A percentile compares a stretch with the other conserved stretches of the same genome.
Evolutionary conservation across 2,888 invertebrate species (phyloP).

Genomic region (Drosophila melanocephala): DNA sequence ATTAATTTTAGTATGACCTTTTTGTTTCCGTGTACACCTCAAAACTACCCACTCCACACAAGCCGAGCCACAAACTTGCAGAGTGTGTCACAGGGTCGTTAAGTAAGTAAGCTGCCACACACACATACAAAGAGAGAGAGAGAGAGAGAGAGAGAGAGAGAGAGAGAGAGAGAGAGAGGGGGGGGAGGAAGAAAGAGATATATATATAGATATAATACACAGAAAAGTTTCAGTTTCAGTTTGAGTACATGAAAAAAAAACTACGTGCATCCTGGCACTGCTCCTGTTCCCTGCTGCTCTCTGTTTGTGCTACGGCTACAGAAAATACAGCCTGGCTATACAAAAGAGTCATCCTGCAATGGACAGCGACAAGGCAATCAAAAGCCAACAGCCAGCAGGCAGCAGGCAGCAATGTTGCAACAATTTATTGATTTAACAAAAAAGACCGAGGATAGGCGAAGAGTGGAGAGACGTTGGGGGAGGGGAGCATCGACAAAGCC

Average conservation of each 20-base stretch:
- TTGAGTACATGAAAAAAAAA: slow-evolving; percentile 58
- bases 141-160: neutral
- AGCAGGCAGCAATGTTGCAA: slow-evolving; percentile 52
- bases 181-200: neutral
- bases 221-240: slow-evolving; percentile 68
- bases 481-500: slow-evolving; percentile 52
- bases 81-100: slow-evolving; percentile 77
- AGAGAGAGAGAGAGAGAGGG: slow-evolving; percentile 12
- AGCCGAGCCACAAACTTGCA: slow-evolving; percentile 16
- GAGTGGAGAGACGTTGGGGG: neutral
- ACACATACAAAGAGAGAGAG: slow-evolving; percentile 25
- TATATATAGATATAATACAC: slow-evolving; percentile 20
- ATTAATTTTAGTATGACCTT: neutral
- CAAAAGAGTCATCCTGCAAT: slow-evolving; percentile 45
- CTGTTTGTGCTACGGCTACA: neutral
- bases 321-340: slow-evolving; percentile 16
- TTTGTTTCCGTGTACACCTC: slow-evolving; percentile 6
- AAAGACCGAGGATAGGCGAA: neutral
- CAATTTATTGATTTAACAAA: slow-evolving; percentile 73
- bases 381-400: slow-evolving; percentile 41
- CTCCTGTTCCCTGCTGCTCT: neutral
- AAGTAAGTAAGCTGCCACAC: slow-evolving; percentile 66
- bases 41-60: neutral
- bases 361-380: slow-evolving; percentile 63
- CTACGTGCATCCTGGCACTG: slow-evolving; percentile 34